Evolutionary conservation across 1,140 invertebrate species (phyloP).

Genomic region (Hycleus cichorii): DNA sequence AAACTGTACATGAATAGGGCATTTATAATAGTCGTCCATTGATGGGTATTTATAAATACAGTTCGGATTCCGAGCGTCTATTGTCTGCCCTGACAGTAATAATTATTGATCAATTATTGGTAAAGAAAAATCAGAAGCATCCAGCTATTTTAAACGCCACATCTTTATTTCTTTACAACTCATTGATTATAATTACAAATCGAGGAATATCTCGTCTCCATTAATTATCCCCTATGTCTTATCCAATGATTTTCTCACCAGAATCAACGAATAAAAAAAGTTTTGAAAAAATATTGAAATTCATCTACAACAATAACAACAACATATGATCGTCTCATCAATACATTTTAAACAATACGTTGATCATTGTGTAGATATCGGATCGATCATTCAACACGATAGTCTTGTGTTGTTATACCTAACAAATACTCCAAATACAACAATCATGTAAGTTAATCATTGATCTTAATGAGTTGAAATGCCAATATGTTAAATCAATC

Average conservation of each 20-base stretch:
- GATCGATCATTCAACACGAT: too few relatives aligned
- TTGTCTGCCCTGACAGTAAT: slow-evolving; percentile 29
- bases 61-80: slow-evolving; percentile 24
- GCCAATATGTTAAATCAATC: slow-evolving; percentile 20
- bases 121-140: slow-evolving; percentile 26
- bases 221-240: too few relatives aligned
- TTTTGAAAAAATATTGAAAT: too few relatives aligned
- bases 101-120: slow-evolving; percentile 31
- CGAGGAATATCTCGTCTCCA: not conserved
- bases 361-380: too few relatives aligned
- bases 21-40: slow-evolving; percentile 18
- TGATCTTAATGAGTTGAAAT: slow-evolving; percentile 26
- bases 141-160: slow-evolving; percentile 25
- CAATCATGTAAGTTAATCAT: slow-evolving; percentile 19
- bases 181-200: slow-evolving; percentile 22
- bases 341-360: too few relatives aligned
- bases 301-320: too few relatives aligned
- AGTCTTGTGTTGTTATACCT: too few relatives aligned
- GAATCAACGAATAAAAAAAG: too few relatives aligned
- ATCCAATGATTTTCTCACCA: too few relatives aligned
- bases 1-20: not conserved
- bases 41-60: slow-evolving; percentile 25
- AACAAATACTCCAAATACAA: not conserved
- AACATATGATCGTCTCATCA: too few relatives aligned
- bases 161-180: slow-evolving; percentile 21